Percentiles rank a stretch among this genome's conserved stretches.
Conservation (phyloP, 1,140 invertebrate genomes). For the Drosophila pectinifera region DNA sequence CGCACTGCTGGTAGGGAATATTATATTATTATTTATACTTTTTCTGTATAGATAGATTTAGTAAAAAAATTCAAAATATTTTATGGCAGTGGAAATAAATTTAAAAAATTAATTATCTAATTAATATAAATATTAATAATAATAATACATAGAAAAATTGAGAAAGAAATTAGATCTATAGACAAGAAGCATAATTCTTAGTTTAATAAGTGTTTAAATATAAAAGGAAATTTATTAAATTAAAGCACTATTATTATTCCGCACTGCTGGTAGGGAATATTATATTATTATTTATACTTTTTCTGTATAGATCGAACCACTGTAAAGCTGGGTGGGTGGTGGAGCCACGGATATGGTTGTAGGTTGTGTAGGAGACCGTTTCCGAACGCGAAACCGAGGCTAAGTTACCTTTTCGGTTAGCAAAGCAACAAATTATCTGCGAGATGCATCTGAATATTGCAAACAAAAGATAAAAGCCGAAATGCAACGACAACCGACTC, state of each 20-base stretch:
- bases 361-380: slow-evolving; percentile 39
- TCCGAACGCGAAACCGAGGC: slow-evolving; percentile 49
- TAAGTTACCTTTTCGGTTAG: slow-evolving; percentile 61
- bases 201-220: too few relatives aligned
- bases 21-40: too few relatives aligned
- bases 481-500: slow-evolving; percentile 78
- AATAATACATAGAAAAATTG: not conserved
- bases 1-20: too few relatives aligned
- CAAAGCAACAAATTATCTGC: slow-evolving; percentile 77
- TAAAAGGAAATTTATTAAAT: not conserved
- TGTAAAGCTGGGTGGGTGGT: slow-evolving; percentile 47
- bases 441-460: slow-evolving; percentile 83
- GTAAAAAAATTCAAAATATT: not conserved
- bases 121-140: not conserved
- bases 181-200: not conserved
- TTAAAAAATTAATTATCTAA: not conserved
- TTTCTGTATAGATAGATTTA: too few relatives aligned
- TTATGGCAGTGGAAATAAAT: not conserved
- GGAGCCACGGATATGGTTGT: slow-evolving; percentile 28
- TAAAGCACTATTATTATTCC: too few relatives aligned
- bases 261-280: too few relatives aligned
- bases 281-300: too few relatives aligned
- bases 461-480: slow-evolving; percentile 82
- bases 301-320: too few relatives aligned
- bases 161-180: not conserved